Percentiles rank a stretch among this genome's conserved stretches.
Conservation (phyloP, 2,888 invertebrate genomes). For the Oscheius sp. region DNA sequence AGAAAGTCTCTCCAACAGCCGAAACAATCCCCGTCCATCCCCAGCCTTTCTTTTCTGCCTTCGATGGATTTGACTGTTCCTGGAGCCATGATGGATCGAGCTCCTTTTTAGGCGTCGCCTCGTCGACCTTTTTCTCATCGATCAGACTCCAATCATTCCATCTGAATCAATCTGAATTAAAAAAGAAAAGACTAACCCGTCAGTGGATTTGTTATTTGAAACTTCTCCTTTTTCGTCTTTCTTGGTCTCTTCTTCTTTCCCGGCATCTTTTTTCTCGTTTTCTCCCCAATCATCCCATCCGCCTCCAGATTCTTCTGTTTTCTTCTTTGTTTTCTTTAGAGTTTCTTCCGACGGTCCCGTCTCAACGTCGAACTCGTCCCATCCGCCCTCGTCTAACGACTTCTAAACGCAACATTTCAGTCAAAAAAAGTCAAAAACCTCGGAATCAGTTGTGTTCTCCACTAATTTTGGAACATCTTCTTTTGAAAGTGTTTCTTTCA, state of each 20-base stretch:
- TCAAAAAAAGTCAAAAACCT: neutral
- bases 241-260: slow-evolving; percentile 3
- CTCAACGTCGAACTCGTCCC: slow-evolving; percentile 12
- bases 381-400: slow-evolving; percentile 10
- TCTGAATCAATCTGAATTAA: neutral
- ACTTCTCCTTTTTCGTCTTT: neutral
- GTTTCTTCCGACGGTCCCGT: neutral
- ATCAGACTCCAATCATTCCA: slow-evolving; percentile 31
- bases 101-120: neutral
- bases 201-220: too few relatives aligned
- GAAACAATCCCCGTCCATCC: slow-evolving; percentile 29
- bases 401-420: neutral
- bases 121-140: slow-evolving; percentile 19
- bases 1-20: slow-evolving; percentile 78
- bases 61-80: neutral
- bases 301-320: neutral
- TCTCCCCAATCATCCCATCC: slow-evolving; percentile 29
- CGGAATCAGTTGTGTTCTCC: neutral
- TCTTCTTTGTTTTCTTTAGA: neutral
- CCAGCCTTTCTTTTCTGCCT: slow-evolving; percentile 15
- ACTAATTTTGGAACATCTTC: neutral
- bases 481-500: slow-evolving; percentile 1
- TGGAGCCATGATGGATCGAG: neutral
- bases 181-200: slow-evolving; percentile 13
- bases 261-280: neutral